phyloP scores from a whole-genome alignment of 2,888 invertebrate species.

The Lasioglossum villosulum region DNA sequence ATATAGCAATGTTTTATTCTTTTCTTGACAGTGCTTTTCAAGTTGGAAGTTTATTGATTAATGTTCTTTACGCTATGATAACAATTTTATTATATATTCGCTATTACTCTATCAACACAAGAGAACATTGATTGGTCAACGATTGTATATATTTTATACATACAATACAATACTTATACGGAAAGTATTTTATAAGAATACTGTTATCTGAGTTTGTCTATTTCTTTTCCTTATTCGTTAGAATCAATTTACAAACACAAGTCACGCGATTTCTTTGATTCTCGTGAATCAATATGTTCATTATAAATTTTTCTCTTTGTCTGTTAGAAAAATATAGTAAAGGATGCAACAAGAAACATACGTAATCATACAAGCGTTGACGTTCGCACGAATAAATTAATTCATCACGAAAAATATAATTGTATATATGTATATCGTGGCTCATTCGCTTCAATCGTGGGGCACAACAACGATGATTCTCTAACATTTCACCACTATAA shows the following conservation, averaged over 20 bases:
- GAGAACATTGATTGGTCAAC: conserved; percentile 74
- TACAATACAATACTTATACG: conserved; percentile 50
- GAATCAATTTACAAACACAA: conserved; percentile 47
- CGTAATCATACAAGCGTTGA: conserved; percentile 25
- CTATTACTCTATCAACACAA: conserved; percentile 47
- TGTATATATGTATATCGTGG: conserved; percentile 11
- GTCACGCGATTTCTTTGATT: conserved; percentile 8
- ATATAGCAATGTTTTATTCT: conserved; percentile 45
- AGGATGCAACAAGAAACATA: conserved; percentile 28
- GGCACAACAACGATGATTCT: conserved; percentile 16
- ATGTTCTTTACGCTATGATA: conserved; percentile 59
- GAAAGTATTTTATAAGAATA: conserved; percentile 65
- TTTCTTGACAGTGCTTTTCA: conserved; percentile 32
- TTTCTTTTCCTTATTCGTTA: conserved; percentile 35
- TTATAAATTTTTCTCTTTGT: conserved; percentile 9
- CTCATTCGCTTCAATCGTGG: conserved; percentile 2
- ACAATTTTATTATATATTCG: conserved; percentile 34
- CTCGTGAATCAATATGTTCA: conserved; percentile 5
- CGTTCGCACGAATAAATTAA: conserved; percentile 43
- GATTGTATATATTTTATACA: conserved; percentile 68
- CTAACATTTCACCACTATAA: conserved; percentile 26
- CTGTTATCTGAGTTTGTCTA: conserved; percentile 56
- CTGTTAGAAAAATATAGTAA: conserved; percentile 47
- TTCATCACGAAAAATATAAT: conserved; percentile 21
- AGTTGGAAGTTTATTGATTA: conserved; percentile 55